Evolutionary conservation across 2,888 invertebrate genomes (phyloP).

Genomic region (Adelphocoris suturalis): DNA sequence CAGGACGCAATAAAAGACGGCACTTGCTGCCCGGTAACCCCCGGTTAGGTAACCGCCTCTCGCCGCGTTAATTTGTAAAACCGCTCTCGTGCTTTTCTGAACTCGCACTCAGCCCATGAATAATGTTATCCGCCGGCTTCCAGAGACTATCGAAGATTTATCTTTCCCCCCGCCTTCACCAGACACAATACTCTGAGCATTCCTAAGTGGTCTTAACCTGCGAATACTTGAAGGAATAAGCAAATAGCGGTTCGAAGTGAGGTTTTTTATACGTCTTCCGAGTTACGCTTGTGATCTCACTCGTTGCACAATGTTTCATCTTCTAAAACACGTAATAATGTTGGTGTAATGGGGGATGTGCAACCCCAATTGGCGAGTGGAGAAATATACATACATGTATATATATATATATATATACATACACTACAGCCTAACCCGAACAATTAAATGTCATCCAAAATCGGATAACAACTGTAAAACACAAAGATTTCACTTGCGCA

Average conservation of each 20-base stretch:
- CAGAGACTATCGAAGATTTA: constrained; percentile 1
- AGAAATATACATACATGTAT: not conserved
- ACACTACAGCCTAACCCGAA: no score
- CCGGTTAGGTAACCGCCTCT: not conserved
- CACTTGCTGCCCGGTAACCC: not conserved
- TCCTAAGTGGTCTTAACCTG: not conserved
- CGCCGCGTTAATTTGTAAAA: constrained; percentile 9
- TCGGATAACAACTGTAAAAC: no score
- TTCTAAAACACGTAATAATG: constrained; percentile 10
- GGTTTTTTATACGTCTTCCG: constrained; percentile 21
- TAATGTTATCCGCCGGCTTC: not conserved
- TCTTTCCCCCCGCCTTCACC: not conserved
- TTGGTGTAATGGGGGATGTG: constrained; percentile 3
- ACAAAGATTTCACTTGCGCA: no score
- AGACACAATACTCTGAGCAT: constrained; percentile 26
- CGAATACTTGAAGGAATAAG: constrained; percentile 16
- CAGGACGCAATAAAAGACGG: not conserved
- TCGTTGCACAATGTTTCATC: constrained; percentile 13
- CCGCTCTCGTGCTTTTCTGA: constrained; percentile 16
- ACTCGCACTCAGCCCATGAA: constrained; percentile 17
- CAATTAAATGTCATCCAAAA: no score
- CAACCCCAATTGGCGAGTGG: not conserved
- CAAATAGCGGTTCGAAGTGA: not conserved
- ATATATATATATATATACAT: no score
- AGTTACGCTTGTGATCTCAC: constrained; percentile 26